Conservation (phyloP, 2,888 invertebrate genomes). For the Drosophila meridiana region DNA sequence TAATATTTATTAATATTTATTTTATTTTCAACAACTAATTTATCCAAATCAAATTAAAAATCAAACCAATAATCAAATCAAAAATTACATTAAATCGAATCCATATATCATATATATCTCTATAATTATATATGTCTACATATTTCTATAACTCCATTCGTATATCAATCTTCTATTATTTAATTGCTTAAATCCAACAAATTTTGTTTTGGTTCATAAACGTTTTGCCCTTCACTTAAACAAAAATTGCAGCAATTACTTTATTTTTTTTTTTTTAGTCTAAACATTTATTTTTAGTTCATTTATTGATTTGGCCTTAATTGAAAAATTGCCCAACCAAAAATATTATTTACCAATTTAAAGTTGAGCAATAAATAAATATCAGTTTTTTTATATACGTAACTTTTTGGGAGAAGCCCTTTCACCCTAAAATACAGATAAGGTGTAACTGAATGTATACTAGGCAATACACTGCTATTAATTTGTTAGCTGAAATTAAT, state of each 20-base stretch:
- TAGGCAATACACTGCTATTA: neutral
- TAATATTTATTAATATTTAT: no score
- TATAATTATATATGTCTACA: neutral
- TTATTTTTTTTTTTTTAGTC: neutral
- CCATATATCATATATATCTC: neutral
- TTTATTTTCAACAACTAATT: no score
- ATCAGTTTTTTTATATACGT: neutral
- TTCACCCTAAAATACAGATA: neutral
- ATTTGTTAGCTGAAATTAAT: neutral
- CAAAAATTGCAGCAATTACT: slow-evolving; percentile 4
- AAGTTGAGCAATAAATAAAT: slow-evolving; percentile 6
- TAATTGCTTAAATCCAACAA: neutral
- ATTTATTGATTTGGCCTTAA: slow-evolving; percentile 17
- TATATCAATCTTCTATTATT: neutral
- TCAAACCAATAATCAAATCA: no score
- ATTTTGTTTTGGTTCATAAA: neutral
- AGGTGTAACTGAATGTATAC: neutral
- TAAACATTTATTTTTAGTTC: slow-evolving; percentile 7
- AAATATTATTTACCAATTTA: slow-evolving; percentile 4
- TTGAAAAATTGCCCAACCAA: slow-evolving; percentile 2
- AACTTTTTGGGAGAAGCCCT: neutral
- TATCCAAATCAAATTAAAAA: no score
- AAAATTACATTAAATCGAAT: no score
- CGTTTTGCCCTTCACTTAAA: slow-evolving; percentile 17
- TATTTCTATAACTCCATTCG: neutral